phyloP scores from a whole-genome alignment of 2,888 invertebrate species.

The Andrena haemorrhoa region DNA sequence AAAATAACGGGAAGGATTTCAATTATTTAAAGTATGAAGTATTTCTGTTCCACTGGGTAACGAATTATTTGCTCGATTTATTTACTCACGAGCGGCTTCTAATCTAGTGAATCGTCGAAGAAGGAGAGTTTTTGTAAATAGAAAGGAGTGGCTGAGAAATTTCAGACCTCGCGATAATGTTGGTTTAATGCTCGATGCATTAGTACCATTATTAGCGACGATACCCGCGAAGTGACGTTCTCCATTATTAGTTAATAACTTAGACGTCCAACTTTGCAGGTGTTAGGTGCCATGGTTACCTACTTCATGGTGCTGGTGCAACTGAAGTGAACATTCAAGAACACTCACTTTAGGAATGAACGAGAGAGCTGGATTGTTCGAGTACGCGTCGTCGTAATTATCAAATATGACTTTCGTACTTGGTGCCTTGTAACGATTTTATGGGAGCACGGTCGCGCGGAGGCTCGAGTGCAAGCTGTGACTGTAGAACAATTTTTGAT shows the following conservation, averaged over 20 bases:
- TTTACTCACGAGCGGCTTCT: too few relatives aligned
- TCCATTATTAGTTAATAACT: not conserved
- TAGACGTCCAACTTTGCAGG: conserved; percentile 86
- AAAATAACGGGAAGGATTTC: too few relatives aligned
- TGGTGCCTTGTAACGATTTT: not conserved
- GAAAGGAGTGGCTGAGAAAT: too few relatives aligned
- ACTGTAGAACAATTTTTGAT: conserved; percentile 21
- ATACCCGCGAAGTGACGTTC: not conserved
- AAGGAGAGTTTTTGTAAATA: too few relatives aligned
- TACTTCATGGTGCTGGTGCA: conserved; percentile 97
- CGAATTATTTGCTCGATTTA: too few relatives aligned
- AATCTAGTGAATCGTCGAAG: too few relatives aligned
- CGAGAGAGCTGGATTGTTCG: conserved; percentile 5
- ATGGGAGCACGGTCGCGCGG: not conserved
- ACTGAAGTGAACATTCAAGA: conserved; percentile 88
- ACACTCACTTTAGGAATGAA: conserved; percentile 4
- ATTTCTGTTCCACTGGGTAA: too few relatives aligned
- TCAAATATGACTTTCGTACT: conserved; percentile 19
- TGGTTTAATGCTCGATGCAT: too few relatives aligned
- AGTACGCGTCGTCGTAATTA: conserved; percentile 28
- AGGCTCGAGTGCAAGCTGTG: conserved; percentile 11
- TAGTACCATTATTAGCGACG: too few relatives aligned
- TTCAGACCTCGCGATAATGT: too few relatives aligned
- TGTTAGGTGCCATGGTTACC: conserved; percentile 94
- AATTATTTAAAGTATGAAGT: too few relatives aligned